Evolutionary conservation across 1,140 invertebrate species (phyloP).

Genomic region (Calliopsis andreniformis): DNA sequence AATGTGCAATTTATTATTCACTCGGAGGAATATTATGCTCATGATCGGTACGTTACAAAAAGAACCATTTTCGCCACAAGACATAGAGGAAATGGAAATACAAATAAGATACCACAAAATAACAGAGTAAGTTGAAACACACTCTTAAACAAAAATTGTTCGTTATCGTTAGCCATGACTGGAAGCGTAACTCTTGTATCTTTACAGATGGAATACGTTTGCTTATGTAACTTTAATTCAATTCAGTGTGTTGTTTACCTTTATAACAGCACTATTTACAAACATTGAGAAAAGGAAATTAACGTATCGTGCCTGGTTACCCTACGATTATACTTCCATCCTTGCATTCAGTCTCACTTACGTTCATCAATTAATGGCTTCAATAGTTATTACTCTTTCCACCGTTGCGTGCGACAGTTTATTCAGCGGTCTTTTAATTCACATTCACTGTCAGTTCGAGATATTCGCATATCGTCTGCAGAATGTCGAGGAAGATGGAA

Average conservation of each 20-base stretch:
- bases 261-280: background rate
- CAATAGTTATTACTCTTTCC: background rate
- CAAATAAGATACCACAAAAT: slow-evolving; percentile 37
- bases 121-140: slow-evolving; percentile 42
- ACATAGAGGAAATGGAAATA: slow-evolving; percentile 49
- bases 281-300: background rate
- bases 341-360: slow-evolving; percentile 24
- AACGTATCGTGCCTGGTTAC: slow-evolving; percentile 45
- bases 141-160: too few relatives aligned
- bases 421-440: slow-evolving; percentile 51
- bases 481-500: background rate
- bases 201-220: background rate
- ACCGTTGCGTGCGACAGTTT: slow-evolving; percentile 51
- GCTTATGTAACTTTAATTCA: slow-evolving; percentile 18
- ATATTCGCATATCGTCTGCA: slow-evolving; percentile 53
- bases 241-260: background rate
- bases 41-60: slow-evolving; percentile 27
- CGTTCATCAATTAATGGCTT: slow-evolving; percentile 6
- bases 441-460: slow-evolving; percentile 53
- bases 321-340: slow-evolving; percentile 22
- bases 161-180: too few relatives aligned
- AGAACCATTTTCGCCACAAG: slow-evolving; percentile 35
- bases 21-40: slow-evolving; percentile 38
- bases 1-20: slow-evolving; percentile 26
- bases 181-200: too few relatives aligned